Evolutionary conservation across 1,140 invertebrate species (phyloP).

Genomic region (Heliconius melpomene): DNA sequence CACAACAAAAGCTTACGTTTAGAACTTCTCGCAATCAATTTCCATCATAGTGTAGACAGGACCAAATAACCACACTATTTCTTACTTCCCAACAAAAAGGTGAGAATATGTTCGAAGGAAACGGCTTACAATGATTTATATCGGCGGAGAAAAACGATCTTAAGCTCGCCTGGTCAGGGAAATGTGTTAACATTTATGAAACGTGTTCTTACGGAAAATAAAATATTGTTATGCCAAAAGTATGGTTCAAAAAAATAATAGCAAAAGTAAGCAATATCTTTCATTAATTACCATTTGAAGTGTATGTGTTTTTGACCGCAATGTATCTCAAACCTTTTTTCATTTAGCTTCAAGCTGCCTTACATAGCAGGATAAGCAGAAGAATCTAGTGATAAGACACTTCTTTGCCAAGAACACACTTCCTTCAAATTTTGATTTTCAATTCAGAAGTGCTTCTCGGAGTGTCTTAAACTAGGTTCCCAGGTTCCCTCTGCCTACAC

Average conservation of each 20-base stretch:
- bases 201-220: conserved; percentile 19
- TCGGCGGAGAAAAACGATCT: conserved; percentile 47
- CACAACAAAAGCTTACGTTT: background rate
- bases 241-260: background rate
- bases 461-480: background rate
- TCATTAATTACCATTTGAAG: too few relatives aligned
- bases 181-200: conserved; percentile 43
- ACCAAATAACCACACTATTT: background rate
- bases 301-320: too few relatives aligned
- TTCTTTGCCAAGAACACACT: too few relatives aligned
- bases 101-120: conserved; percentile 62
- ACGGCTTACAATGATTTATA: conserved; percentile 72
- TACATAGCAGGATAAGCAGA: too few relatives aligned
- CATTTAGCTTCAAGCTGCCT: too few relatives aligned
- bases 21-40: conserved; percentile 1
- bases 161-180: conserved; percentile 52
- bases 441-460: background rate
- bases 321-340: too few relatives aligned
- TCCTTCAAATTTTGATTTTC: too few relatives aligned
- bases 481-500: background rate
- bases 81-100: conserved; percentile 51
- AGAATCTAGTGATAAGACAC: too few relatives aligned
- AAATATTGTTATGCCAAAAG: conserved; percentile 3
- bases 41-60: background rate
- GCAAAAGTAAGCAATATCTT: too few relatives aligned